Conservation (phyloP, 2,888 invertebrate species). For the Platynereis dumerilii region DNA sequence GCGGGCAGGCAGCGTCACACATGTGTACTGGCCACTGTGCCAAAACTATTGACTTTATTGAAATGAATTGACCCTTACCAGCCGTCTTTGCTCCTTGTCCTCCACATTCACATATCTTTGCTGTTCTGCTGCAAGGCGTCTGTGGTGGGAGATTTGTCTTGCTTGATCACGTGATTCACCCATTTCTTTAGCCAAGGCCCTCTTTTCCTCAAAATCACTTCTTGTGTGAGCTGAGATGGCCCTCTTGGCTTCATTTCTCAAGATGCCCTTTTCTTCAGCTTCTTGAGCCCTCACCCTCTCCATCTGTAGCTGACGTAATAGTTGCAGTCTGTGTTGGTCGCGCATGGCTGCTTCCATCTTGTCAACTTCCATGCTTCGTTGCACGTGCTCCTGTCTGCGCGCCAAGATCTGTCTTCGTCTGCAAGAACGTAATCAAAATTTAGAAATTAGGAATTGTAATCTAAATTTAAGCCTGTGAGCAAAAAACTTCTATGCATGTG, state of each 20-base stretch:
- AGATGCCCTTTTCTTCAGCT: background rate
- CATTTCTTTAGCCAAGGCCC: background rate
- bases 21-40: too few relatives aligned
- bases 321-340: constrained; percentile 21
- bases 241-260: constrained; percentile 4
- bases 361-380: constrained; percentile 9
- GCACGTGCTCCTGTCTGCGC: constrained; percentile 6
- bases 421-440: background rate
- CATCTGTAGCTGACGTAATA: constrained; percentile 16
- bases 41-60: too few relatives aligned
- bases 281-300: background rate
- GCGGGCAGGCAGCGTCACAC: too few relatives aligned
- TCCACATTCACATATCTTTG: too few relatives aligned
- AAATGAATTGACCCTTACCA: too few relatives aligned
- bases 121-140: too few relatives aligned
- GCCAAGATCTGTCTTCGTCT: constrained; percentile 22
- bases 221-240: constrained; percentile 17
- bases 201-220: constrained; percentile 1
- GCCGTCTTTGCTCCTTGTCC: too few relatives aligned
- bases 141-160: too few relatives aligned
- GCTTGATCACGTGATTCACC: constrained; percentile 4
- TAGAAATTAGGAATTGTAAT: too few relatives aligned
- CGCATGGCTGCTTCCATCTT: constrained; percentile 13
- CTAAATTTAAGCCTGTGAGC: too few relatives aligned
- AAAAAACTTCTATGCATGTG: too few relatives aligned